phyloP scores from a whole-genome alignment of 2,888 invertebrate genomes.

The Aethes cnicana region DNA sequence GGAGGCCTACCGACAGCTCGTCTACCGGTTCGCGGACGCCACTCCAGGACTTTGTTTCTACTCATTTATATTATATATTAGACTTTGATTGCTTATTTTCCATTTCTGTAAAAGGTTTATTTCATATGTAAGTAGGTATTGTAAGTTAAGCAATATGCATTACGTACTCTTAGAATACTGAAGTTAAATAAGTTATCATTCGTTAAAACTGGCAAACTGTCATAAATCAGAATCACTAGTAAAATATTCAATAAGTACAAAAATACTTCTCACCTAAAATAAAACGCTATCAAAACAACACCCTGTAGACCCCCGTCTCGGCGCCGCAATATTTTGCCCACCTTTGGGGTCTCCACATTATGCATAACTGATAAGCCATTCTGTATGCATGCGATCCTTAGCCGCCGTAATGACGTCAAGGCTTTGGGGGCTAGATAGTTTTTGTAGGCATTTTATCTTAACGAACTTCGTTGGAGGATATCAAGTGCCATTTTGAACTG shows the following conservation, averaged over 20 bases:
- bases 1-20: too few relatives aligned
- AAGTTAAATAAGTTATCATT: too few relatives aligned
- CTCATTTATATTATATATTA: too few relatives aligned
- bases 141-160: too few relatives aligned
- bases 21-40: too few relatives aligned
- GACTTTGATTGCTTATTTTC: too few relatives aligned
- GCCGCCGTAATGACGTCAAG: conserved; percentile 67
- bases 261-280: neutral
- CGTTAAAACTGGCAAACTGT: too few relatives aligned
- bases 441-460: conserved; percentile 44
- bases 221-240: too few relatives aligned
- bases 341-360: conserved; percentile 81
- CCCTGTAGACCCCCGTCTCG: conserved; percentile 43
- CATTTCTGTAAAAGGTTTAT: too few relatives aligned
- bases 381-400: conserved; percentile 82
- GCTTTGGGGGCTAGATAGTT: conserved; percentile 60
- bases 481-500: neutral
- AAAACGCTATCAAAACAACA: conserved; percentile 32
- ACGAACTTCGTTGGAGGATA: conserved; percentile 17
- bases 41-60: too few relatives aligned
- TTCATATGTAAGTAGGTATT: too few relatives aligned
- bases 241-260: neutral
- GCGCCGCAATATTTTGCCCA: conserved; percentile 78
- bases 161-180: too few relatives aligned
- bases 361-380: conserved; percentile 83